phyloP scores from a whole-genome alignment of 2,113 vertebrate species.

The Zonotrichia leucophrys region DNA sequence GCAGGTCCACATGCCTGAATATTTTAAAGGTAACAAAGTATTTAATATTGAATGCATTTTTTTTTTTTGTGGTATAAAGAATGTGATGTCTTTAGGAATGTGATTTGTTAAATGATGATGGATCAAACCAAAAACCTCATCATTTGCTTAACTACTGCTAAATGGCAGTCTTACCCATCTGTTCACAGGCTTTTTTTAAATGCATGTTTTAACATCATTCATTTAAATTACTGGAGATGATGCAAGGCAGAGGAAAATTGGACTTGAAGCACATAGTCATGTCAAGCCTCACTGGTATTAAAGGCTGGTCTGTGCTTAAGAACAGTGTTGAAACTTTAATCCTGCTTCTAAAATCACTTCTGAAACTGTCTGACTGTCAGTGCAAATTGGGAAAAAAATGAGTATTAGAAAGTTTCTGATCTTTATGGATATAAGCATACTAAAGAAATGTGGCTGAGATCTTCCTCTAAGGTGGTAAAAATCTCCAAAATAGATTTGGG shows the following conservation, averaged over 20 bases:
- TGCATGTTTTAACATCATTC: background rate
- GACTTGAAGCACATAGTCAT: background rate
- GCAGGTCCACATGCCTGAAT: background rate
- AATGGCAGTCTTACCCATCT: background rate
- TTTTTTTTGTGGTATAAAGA: background rate
- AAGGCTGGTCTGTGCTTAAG: background rate
- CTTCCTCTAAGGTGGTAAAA: background rate
- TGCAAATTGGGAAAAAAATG: background rate
- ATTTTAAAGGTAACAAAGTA: background rate
- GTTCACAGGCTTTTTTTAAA: background rate
- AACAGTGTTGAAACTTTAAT: background rate
- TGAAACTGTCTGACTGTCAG: background rate
- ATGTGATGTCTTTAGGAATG: background rate
- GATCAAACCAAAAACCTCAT: background rate
- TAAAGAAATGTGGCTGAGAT: background rate
- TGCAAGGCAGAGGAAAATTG: background rate
- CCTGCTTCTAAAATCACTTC: background rate
- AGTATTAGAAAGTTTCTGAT: background rate
- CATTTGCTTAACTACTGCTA: slow-evolving; percentile 13
- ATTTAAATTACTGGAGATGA: background rate
- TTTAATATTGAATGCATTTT: background rate
- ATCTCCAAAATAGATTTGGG: background rate
- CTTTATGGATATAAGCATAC: background rate
- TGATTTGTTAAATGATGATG: background rate
- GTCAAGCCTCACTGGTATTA: background rate